Evolutionary conservation across 1,140 invertebrate genomes (phyloP).

Genomic region (Formica selysi): DNA sequence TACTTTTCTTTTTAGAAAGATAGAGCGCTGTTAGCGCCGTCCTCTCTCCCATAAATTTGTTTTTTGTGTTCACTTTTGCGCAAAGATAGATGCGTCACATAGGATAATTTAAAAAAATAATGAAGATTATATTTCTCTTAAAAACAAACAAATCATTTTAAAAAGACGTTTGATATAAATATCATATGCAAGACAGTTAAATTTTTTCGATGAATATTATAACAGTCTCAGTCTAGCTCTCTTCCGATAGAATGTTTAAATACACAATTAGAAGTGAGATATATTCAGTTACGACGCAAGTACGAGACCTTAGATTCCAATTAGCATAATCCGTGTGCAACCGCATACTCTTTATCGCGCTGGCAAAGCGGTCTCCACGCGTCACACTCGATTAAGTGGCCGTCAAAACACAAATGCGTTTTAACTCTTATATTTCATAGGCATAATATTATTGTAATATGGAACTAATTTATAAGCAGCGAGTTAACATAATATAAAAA

Average conservation of each 20-base stretch:
- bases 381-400: constrained; percentile 46
- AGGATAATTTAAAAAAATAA: constrained; percentile 37
- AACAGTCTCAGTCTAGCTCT: not conserved
- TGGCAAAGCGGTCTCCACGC: constrained; percentile 40
- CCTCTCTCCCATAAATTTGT: constrained; percentile 53
- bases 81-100: constrained; percentile 41
- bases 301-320: constrained; percentile 51
- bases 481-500: constrained; percentile 2
- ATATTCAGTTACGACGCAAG: constrained; percentile 34
- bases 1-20: constrained; percentile 40
- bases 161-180: not conserved
- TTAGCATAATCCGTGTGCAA: constrained; percentile 54
- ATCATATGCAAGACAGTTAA: not conserved
- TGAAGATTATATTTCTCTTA: not conserved
- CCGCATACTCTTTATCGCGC: constrained; percentile 39
- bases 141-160: not conserved
- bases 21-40: constrained; percentile 23
- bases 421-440: constrained; percentile 16
- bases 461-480: constrained; percentile 9
- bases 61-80: constrained; percentile 32
- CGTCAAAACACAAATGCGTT: constrained; percentile 27
- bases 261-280: constrained; percentile 35
- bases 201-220: not conserved
- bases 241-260: not conserved
- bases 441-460: constrained; percentile 11